Evolutionary conservation across 2,797 vertebrate species (phyloP).

Genomic region (Petrocephalus sullivani): DNA sequence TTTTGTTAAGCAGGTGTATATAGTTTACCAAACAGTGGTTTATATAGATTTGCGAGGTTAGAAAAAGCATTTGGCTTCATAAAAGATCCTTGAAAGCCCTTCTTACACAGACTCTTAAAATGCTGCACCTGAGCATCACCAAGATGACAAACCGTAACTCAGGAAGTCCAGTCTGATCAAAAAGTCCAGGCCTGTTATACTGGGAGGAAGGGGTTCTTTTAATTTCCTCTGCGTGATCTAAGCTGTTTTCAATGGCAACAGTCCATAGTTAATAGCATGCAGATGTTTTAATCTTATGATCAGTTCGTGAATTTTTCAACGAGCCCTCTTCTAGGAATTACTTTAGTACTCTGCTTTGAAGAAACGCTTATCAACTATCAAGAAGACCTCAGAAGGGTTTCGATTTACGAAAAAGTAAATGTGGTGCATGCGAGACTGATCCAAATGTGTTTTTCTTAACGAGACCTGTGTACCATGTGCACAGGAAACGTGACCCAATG

Average conservation of each 20-base stretch:
- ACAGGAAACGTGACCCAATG: background rate
- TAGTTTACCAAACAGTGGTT: background rate
- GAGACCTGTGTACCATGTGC: background rate
- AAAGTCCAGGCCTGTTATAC: background rate
- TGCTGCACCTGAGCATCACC: background rate
- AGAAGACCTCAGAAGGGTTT: background rate
- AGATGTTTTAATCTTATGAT: background rate
- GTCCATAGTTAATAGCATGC: background rate
- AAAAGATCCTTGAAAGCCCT: background rate
- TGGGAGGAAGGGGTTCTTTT: background rate
- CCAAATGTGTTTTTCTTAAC: background rate
- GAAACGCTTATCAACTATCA: background rate
- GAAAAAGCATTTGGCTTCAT: background rate
- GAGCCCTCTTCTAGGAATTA: background rate
- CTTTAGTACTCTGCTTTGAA: background rate
- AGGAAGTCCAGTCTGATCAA: background rate
- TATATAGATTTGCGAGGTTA: background rate
- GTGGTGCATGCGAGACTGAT: background rate
- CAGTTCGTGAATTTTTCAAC: background rate
- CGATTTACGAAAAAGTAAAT: background rate
- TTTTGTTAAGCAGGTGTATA: background rate
- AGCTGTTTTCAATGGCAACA: background rate
- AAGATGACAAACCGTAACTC: background rate
- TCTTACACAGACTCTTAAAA: background rate
- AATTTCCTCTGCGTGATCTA: background rate